Base-by-base conservation (phyloP, 23 tunicate species). In the Styela clava region DNA sequence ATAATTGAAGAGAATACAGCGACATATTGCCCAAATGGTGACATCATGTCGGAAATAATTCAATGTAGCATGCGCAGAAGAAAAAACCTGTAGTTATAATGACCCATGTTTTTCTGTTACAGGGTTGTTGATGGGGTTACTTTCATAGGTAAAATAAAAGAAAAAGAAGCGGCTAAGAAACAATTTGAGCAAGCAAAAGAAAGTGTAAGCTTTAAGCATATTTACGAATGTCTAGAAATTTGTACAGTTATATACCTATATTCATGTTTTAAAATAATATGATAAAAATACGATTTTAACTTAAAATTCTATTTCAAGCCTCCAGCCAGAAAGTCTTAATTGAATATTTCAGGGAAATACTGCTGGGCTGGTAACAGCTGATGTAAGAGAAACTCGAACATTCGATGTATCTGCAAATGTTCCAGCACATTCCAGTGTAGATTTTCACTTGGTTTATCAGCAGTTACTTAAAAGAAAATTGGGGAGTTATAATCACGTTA, bases 331-430 rank as follows among this genome's bases (percentile, higher is more conserved):
- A 19, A 61, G 64, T 61, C 21, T 19, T 19, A 61, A 61, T 19
- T 21, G 20, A 61, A 26, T 7, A 1, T 68, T 82, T 35, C n/a
- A 89, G 94, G 88, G 94, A 0, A 51, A 89, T 70, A 64, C 85
- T 2, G 88, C 94, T 27, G 94, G 88, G 5, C 63, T 89, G 56
- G 82, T 89, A 27, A 51, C 88, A 12, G 74, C 88, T 0, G 68
- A 74, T 9, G 69, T 64, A 0, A 63, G 88, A 28, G 94, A 89
- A 63, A 74, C 83, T 2, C 88, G 84, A 84, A 89, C 71, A 16
- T 89, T 89, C 36, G 85, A 87, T 27, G 94, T 89, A 1, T 74
- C 94, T 5, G 94, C 86, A 32, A 89, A 89, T 67, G 88, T 89
- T 31, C 88, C 85, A 1, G 82, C 85, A 1, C 83, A 78, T 2